A percentile compares a stretch with the other conserved stretches of the same genome.
phyloP scores from a whole-genome alignment of 2,888 invertebrate genomes.

The Eupithecia subumbrata region DNA sequence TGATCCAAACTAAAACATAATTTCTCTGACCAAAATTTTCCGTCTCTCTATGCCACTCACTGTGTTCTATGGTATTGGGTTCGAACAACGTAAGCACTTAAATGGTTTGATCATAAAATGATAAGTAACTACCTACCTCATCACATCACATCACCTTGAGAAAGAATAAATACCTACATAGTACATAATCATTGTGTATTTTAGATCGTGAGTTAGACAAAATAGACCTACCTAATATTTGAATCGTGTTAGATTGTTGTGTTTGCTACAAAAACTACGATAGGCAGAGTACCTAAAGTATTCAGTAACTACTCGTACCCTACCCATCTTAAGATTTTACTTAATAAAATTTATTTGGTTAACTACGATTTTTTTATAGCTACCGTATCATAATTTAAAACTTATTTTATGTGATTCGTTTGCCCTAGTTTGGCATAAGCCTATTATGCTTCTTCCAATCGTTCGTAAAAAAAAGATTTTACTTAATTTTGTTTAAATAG shows the following conservation, averaged over 20 bases:
- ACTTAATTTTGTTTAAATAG: too few species aligned
- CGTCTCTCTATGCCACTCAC: not conserved
- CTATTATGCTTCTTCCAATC: too few species aligned
- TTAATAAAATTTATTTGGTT: too few species aligned
- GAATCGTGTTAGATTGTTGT: conserved; percentile 5
- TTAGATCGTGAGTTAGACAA: not conserved
- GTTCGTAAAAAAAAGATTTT: too few species aligned
- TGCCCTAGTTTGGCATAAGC: too few species aligned
- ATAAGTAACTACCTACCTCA: too few species aligned
- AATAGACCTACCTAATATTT: not conserved
- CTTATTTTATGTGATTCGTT: too few species aligned
- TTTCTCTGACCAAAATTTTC: not conserved
- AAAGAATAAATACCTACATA: not conserved
- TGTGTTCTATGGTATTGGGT: not conserved
- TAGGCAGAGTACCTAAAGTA: not conserved
- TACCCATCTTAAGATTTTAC: not conserved
- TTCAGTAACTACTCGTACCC: not conserved
- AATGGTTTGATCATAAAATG: too few species aligned
- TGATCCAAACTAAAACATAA: not conserved
- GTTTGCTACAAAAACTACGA: conserved; percentile 8
- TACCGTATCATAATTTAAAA: too few species aligned
- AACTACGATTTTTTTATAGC: too few species aligned
- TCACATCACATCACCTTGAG: not conserved
- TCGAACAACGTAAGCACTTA: too few species aligned
- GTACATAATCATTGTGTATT: not conserved